phyloP scores from a whole-genome alignment of 2,113 vertebrate genomes.

The Sphaerodactylus townsendi region DNA sequence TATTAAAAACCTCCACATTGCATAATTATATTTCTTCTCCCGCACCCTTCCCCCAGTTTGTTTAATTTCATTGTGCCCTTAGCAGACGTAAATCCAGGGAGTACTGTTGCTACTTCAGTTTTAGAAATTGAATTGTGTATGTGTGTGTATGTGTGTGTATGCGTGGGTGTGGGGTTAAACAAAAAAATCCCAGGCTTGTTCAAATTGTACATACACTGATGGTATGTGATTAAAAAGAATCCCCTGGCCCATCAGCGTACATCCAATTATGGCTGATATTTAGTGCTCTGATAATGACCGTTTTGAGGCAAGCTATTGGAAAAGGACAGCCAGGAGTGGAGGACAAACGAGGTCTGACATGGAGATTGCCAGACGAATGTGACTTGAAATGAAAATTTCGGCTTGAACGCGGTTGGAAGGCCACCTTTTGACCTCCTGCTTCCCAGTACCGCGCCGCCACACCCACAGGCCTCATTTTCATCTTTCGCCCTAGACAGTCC shows the following conservation, averaged over 20 bases:
- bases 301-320: constrained; percentile 52
- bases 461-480: constrained; percentile 73
- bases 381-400: constrained; percentile 57
- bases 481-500: constrained; percentile 80
- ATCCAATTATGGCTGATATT: constrained; percentile 47
- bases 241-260: neutral
- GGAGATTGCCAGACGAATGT: constrained; percentile 61
- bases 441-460: constrained; percentile 75
- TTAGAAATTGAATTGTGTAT: neutral
- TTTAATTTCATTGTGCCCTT: neutral
- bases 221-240: neutral
- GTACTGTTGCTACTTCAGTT: neutral
- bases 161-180: no score
- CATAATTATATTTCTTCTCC: no score
- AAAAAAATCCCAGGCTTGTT: neutral
- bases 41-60: no score
- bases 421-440: constrained; percentile 74
- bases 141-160: neutral
- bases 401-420: constrained; percentile 48
- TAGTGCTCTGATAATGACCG: constrained; percentile 6
- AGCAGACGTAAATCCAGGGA: neutral
- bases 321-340: neutral
- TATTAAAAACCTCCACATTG: neutral
- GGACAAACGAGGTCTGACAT: constrained; percentile 58
- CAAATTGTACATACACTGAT: neutral